Percentiles rank a stretch among this genome's conserved stretches.
phyloP scores from a whole-genome alignment of 2,113 vertebrate genomes.

The Monarcha castaneiventris region DNA sequence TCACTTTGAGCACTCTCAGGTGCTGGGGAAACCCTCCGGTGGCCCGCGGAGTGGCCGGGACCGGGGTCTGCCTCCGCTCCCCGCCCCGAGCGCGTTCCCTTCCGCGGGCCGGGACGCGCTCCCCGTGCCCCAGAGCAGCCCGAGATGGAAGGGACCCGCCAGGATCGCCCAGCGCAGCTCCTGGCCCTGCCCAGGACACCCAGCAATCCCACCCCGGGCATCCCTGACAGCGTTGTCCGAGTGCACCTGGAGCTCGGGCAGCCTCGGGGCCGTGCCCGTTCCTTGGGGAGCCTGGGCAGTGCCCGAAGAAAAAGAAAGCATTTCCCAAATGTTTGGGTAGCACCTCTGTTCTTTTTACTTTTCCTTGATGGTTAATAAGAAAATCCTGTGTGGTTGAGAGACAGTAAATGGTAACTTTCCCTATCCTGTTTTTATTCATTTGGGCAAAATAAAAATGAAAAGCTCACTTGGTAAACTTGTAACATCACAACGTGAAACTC shows the following conservation, averaged over 20 bases:
- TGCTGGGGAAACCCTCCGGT: background rate
- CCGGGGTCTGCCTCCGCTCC: background rate
- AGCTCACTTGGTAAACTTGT: background rate
- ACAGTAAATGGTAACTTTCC: background rate
- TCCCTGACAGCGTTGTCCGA: accelerated
- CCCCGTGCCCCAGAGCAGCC: background rate
- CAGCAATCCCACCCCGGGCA: accelerated
- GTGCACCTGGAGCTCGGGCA: background rate
- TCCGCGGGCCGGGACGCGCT: too few species aligned
- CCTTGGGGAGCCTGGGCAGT: background rate
- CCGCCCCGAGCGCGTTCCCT: accelerated
- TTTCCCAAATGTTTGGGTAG: background rate
- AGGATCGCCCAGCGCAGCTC: background rate
- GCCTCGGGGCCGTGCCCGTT: background rate
- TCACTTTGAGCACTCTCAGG: accelerated
- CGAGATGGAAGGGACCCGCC: background rate
- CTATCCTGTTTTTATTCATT: background rate
- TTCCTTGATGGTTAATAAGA: background rate
- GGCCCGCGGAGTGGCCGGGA: background rate
- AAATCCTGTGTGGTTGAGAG: background rate
- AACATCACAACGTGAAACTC: background rate
- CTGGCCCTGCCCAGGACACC: background rate
- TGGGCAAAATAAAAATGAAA: background rate
- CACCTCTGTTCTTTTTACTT: background rate
- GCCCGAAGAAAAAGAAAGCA: background rate